Conservation (phyloP, 2,888 invertebrate species). For the Laothoe populi region DNA sequence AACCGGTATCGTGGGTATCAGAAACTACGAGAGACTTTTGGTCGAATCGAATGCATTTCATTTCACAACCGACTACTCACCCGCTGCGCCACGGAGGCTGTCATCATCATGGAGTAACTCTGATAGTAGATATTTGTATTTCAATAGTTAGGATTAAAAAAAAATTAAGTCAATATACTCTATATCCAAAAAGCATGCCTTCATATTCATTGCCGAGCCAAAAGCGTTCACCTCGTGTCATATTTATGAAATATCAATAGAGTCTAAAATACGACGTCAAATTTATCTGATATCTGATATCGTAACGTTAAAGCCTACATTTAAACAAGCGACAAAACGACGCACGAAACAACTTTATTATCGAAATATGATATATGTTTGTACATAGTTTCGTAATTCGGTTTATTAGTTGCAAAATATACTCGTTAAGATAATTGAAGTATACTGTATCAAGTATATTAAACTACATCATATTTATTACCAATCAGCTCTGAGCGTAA, state of each 20-base stretch:
- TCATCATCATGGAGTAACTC: too few relatives aligned
- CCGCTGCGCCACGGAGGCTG: too few relatives aligned
- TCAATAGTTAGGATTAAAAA: too few relatives aligned
- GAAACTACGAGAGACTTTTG: too few relatives aligned
- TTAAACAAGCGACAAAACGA: constrained; percentile 18
- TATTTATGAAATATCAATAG: not conserved
- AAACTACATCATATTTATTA: too few relatives aligned
- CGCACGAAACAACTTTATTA: constrained; percentile 22
- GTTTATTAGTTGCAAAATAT: not conserved
- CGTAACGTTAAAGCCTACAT: constrained; percentile 17
- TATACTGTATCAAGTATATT: not conserved
- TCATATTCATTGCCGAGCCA: not conserved
- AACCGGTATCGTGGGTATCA: too few relatives aligned
- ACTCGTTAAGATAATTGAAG: too few relatives aligned
- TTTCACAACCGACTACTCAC: too few relatives aligned
- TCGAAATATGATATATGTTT: constrained; percentile 20
- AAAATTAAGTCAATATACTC: too few relatives aligned
- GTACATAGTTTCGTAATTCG: constrained; percentile 8
- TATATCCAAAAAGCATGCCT: not conserved
- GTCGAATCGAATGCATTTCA: too few relatives aligned
- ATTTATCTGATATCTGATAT: constrained; percentile 16
- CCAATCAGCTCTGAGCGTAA: too few relatives aligned
- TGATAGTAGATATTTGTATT: too few relatives aligned
- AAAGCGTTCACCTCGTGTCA: not conserved
- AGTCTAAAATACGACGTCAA: constrained; percentile 1